These are phyloP conservation scores for Felis catus DNA, from an alignment of 2,113 vertebrate genomes.

Conservation along the genomic window DNA sequence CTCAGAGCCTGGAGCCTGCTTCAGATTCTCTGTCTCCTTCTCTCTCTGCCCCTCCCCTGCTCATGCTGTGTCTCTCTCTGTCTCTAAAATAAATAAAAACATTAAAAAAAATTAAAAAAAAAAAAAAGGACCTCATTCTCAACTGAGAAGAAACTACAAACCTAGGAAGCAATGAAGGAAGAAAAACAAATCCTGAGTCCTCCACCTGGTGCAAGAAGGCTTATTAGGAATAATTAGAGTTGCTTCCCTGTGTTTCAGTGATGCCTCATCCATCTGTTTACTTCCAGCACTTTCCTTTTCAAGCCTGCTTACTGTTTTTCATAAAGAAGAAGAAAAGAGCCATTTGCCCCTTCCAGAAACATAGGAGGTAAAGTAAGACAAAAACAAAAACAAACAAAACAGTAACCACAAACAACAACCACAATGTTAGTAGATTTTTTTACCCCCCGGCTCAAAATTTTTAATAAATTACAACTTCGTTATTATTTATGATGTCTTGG, in stretches of 20 bases:
- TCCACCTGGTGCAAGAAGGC: neutral
- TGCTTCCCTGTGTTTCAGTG: neutral
- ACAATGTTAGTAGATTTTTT: conserved; percentile 16
- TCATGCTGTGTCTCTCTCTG: no score
- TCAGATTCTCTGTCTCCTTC: no score
- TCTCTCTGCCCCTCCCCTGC: no score
- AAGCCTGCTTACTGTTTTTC: conserved; percentile 61
- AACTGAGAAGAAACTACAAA: conserved; percentile 65
- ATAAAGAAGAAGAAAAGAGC: conserved; percentile 35
- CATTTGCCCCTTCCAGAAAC: neutral
- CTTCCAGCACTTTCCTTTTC: conserved; percentile 29
- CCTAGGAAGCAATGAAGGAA: conserved; percentile 44
- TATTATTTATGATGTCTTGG: neutral
- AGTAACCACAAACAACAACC: neutral
- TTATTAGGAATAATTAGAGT: neutral
- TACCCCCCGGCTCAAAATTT: neutral
- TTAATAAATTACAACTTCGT: conserved; percentile 31
- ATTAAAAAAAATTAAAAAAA: neutral
- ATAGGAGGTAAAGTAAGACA: neutral
- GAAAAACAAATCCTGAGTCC: conserved; percentile 24
- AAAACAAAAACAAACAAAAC: neutral
- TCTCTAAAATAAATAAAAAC: conserved; percentile 35
- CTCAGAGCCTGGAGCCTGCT: no score
- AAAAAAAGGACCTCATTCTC: conserved; percentile 52
- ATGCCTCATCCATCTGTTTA: conserved; percentile 37